These are phyloP conservation scores for Gadopsis bispinosus DNA, from an alignment of 2,797 vertebrate genomes.

Conservation along the genomic window DNA sequence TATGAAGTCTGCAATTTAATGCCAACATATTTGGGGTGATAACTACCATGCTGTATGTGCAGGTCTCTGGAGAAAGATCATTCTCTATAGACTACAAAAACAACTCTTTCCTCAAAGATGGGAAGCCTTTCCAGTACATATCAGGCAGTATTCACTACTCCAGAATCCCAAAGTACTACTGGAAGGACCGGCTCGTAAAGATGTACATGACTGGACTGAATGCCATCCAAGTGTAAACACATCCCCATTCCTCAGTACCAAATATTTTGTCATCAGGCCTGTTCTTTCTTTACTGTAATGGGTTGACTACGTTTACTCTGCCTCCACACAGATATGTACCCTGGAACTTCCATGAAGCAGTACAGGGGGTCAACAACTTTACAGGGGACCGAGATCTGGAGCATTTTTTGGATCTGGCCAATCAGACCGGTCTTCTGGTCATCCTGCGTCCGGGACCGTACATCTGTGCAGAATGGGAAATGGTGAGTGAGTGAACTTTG, in stretches of 20 bases:
- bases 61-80: constrained; percentile 78
- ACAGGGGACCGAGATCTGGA: constrained; percentile 89
- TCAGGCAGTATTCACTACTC: constrained; percentile 97
- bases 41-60: background rate
- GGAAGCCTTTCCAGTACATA: constrained; percentile 90
- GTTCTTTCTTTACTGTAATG: background rate
- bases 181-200: constrained; percentile 94
- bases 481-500: constrained; percentile 84
- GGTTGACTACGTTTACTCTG: background rate
- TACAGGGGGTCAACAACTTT: constrained; percentile 90
- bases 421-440: constrained; percentile 91
- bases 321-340: constrained; percentile 89
- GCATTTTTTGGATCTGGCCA: constrained; percentile 91
- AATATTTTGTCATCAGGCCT: background rate
- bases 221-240: constrained; percentile 89
- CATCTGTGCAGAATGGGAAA: constrained; percentile 99
- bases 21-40: background rate
- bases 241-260: background rate
- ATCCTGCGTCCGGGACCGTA: constrained; percentile 97
- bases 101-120: constrained; percentile 91
- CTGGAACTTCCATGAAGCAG: constrained; percentile 95
- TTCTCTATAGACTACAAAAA: constrained; percentile 90
- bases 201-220: constrained; percentile 96
- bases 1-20: background rate
- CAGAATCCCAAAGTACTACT: constrained; percentile 90